Evolutionary conservation across 1,140 invertebrate species (phyloP).

Genomic region (Eulimnadia texana): DNA sequence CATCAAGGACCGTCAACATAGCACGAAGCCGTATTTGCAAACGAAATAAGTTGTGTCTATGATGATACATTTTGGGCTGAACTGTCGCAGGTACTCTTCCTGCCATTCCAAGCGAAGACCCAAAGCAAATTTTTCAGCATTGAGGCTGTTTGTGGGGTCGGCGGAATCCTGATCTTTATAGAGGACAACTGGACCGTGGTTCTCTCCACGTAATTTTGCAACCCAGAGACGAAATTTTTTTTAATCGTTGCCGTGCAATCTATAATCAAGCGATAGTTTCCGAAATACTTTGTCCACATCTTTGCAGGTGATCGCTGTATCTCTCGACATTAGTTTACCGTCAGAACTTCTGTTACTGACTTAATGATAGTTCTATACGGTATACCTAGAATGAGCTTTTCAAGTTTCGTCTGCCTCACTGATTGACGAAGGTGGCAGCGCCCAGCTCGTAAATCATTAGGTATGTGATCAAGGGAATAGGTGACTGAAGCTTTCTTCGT

Average conservation of each 20-base stretch:
- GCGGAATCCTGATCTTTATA: not conserved
- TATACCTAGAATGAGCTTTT: not conserved
- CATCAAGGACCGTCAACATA: not conserved
- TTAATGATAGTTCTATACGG: not conserved
- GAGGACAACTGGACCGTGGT: not conserved
- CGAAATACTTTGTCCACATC: not conserved
- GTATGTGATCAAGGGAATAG: not conserved
- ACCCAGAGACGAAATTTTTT: not conserved
- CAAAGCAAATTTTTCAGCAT: not conserved
- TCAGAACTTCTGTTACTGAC: not conserved
- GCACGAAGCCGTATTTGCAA: not conserved
- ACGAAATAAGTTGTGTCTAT: not conserved
- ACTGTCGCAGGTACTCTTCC: not conserved
- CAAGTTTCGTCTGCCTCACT: not conserved
- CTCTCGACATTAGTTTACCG: not conserved
- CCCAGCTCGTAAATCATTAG: not conserved
- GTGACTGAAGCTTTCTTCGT: not conserved
- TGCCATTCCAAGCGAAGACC: not conserved
- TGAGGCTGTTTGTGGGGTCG: not conserved
- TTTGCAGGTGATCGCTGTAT: not conserved
- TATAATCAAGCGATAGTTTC: not conserved
- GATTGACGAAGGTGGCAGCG: not conserved
- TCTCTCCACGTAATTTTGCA: not conserved
- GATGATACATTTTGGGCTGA: not conserved
- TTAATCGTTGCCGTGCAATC: not conserved